phyloP scores from a whole-genome alignment of 2,797 vertebrate species.

The Semotilus atromaculatus region DNA sequence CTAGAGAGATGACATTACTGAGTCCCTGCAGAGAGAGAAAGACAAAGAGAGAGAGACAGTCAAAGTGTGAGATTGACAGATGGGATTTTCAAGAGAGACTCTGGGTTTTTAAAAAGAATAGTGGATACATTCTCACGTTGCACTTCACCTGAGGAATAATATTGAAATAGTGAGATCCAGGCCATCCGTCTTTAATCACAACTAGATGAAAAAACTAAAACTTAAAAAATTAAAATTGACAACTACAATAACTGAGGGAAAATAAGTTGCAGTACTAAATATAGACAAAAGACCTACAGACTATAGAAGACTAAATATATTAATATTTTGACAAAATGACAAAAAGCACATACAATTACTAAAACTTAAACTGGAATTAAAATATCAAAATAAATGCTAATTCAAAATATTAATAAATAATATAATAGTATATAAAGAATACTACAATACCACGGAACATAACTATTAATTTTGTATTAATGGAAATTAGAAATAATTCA shows the following conservation, averaged over 20 bases:
- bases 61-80: conserved; percentile 25
- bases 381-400: no score
- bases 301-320: no score
- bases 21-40: conserved; percentile 77
- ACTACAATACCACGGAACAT: no score
- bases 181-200: not conserved
- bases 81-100: not conserved
- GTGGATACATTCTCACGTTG: not conserved
- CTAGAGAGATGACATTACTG: conserved; percentile 86
- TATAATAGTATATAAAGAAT: no score
- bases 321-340: no score
- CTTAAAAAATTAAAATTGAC: not conserved
- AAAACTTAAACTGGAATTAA: not conserved
- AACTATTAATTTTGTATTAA: no score
- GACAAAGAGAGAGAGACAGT: conserved; percentile 36
- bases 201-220: no score
- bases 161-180: not conserved
- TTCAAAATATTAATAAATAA: no score
- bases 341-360: not conserved
- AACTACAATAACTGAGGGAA: not conserved
- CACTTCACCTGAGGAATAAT: not conserved
- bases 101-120: not conserved
- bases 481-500: not conserved
- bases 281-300: no score
- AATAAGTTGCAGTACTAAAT: no score